Evolutionary conservation across 2,113 vertebrate genomes (phyloP), one percentile per base, ranked within the genome.

Genomic region (Leptocoma aspasia): DNA sequence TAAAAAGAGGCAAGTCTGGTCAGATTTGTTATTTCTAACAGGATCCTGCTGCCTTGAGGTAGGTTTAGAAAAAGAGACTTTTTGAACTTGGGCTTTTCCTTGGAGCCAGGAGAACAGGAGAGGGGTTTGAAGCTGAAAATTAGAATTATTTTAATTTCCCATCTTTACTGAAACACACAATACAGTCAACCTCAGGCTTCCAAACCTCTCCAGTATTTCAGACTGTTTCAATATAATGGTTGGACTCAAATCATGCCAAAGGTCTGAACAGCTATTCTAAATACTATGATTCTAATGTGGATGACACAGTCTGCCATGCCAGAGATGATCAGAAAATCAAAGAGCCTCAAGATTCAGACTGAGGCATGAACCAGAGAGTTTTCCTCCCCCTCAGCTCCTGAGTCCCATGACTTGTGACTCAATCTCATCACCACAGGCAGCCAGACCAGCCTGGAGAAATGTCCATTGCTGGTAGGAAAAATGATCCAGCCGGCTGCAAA

Each of bases 391-490:
- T 20, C 63, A 86, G 3, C 13, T 82, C 24, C 60, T 33, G 11
- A 27, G 35, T 35, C 23, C 20, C 21, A 41, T 28, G 15, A n/a
- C 12, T 31, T 52, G 37, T 0, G 0, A 22, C 11, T 86, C 68
- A 22, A 5, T 19, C 20, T 65, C 41, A 19, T 41, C 50, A 59
- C 57, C 39, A 63, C 27, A 39, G 27, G 8, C 23, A 81, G 22
- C 17, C 65, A 81, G 16, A 49, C 15, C 56, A 79, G 61, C 17
- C 47, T 27, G 31, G 17, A 71, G 10, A 76, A 76, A 64, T 16
- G 7, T 6, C 23, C 57, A 16, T 4, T 7, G 26, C 20, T 82
- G 27, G 7, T 16, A 64, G 39, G 17, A 75, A 39, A 70, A 73
- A 33, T 20, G 11, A 27, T 27, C 39, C 8, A 35, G 18, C 7